Evolutionary conservation across 2,113 vertebrate genomes (phyloP).

Genomic region (Ariopsis seemanni): DNA sequence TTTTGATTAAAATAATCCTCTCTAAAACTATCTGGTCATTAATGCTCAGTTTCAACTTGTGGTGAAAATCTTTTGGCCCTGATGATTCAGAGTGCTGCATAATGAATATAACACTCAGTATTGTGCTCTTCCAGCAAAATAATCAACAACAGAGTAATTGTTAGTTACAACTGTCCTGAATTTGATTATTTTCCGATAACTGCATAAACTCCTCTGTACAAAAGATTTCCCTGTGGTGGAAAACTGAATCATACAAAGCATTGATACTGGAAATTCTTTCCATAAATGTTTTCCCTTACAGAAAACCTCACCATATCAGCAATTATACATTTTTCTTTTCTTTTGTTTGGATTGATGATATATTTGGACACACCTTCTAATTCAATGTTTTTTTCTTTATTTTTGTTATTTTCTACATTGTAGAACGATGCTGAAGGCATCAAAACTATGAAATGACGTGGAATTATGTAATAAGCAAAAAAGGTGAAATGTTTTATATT

Average conservation of each 20-base stretch:
- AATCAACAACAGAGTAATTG: neutral
- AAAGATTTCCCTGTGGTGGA: neutral
- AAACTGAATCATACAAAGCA: neutral
- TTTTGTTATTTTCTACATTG: too few relatives aligned
- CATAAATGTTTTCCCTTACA: neutral
- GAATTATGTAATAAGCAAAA: too few relatives aligned
- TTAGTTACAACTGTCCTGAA: neutral
- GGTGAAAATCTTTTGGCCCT: neutral
- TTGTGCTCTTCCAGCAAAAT: neutral
- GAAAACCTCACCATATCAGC: neutral
- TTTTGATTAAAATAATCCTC: neutral
- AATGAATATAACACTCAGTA: neutral
- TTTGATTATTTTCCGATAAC: neutral
- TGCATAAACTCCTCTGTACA: neutral
- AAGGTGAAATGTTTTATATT: too few relatives aligned
- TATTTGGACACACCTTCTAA: too few relatives aligned
- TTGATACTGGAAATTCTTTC: neutral
- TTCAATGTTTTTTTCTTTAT: too few relatives aligned
- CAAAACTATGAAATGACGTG: too few relatives aligned
- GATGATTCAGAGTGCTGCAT: neutral
- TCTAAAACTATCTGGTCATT: neutral
- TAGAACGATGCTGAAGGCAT: too few relatives aligned
- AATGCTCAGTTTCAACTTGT: neutral
- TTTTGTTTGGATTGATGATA: too few relatives aligned
- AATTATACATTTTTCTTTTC: too few relatives aligned